Evolutionary conservation across 2,113 vertebrate species (phyloP), one percentile per base, ranked within the genome.

Genomic region (Todiramphus chloris): DNA sequence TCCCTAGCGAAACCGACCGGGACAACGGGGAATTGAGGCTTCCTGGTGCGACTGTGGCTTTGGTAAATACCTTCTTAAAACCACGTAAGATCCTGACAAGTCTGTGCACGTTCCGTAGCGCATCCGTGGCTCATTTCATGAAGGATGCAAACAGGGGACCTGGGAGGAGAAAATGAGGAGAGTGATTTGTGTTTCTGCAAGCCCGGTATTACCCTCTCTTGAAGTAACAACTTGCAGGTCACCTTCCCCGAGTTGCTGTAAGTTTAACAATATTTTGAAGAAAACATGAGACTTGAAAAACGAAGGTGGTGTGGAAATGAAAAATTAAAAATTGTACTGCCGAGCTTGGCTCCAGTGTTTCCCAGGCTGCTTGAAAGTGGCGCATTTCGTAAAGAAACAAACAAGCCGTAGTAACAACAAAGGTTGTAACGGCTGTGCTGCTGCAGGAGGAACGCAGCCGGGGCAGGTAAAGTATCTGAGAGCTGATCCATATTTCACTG

Each of bases 401-500:
- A 14, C 6, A 13, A 31, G 6, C 7, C 4, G 3, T 33, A 19
- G 20, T 12, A 48, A 48, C 7, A 33, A 4, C 13, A 50, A n/a
- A 1, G 33, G 3, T 20, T 35, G 39, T 16, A 13, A 24, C 0
- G 12, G 5, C 8, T 5, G 20, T 10, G 24, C 39, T 31, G 12
- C 8, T 30, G 48, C 7, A 13, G n/a, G 14, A n/a, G 19, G 6
- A 74, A 30, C 1, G 21, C 21, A 12, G 4, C 6, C 3, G 7
- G 7, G 12, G 2, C 6, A 5, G 5, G 10, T 41, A 44, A 18
- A 8, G 51, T 10, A 3, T 4, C 6, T 4, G 50, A 7, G 21
- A 31, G 7, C 11, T 2, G 7, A 39, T 35, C 14, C 3, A 0
- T 6, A 1, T 37, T 43, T 59, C 28, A 3, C 9, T 1, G 30